Conservation (phyloP, 2,888 invertebrate species). For the Drosophila emarginata region DNA sequence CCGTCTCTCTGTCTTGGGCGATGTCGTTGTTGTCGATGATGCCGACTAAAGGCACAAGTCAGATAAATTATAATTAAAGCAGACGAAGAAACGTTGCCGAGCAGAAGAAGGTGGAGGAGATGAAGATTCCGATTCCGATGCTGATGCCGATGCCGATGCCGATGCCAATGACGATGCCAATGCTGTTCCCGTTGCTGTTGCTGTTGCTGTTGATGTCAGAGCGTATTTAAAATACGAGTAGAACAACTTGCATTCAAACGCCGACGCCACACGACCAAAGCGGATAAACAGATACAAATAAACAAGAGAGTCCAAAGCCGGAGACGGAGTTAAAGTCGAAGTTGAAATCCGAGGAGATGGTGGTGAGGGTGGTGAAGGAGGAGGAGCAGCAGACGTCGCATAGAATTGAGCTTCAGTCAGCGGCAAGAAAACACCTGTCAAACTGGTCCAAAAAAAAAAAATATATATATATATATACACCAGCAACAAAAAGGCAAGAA, state of each 20-base stretch:
- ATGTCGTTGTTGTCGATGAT: slow-evolving; percentile 43
- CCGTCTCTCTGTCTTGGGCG: slow-evolving; percentile 45
- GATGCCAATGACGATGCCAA: slow-evolving; percentile 63
- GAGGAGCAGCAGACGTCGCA: slow-evolving; percentile 60
- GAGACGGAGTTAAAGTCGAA: slow-evolving; percentile 29
- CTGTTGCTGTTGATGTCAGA: slow-evolving; percentile 70
- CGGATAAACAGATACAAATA: slow-evolving; percentile 52
- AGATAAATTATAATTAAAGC: slow-evolving; percentile 80
- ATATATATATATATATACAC: slow-evolving; percentile 29
- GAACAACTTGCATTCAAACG: slow-evolving; percentile 72
- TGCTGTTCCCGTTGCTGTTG: slow-evolving; percentile 44
- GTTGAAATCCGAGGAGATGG: slow-evolving; percentile 50
- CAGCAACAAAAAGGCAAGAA: slow-evolving; percentile 32
- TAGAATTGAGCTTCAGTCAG: slow-evolving; percentile 76
- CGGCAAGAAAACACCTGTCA: slow-evolving; percentile 80
- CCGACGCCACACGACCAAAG: slow-evolving; percentile 69
- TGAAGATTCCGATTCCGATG: slow-evolving; percentile 18
- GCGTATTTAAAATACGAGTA: slow-evolving; percentile 79
- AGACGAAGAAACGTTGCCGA: slow-evolving; percentile 57
- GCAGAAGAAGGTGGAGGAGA: slow-evolving; percentile 27
- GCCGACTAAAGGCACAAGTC: slow-evolving; percentile 62
- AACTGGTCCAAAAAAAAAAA: slow-evolving; percentile 75
- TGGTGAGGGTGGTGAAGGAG: background rate
- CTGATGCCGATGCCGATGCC: slow-evolving; percentile 7
- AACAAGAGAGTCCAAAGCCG: slow-evolving; percentile 16